Evolutionary conservation across 2,797 vertebrate genomes (phyloP), one percentile per base, ranked within the genome.

Genomic region (Perodicticus potto): DNA sequence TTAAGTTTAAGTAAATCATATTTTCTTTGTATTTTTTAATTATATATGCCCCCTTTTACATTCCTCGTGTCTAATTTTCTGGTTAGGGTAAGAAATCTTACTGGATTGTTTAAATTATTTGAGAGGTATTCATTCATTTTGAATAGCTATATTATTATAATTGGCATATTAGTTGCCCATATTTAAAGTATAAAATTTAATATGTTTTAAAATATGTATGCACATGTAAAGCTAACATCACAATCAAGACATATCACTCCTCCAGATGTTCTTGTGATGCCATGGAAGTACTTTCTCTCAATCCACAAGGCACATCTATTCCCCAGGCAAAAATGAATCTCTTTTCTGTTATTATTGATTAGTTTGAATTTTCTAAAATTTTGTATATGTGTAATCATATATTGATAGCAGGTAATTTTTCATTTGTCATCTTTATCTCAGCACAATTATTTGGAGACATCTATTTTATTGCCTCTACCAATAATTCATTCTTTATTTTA

Each of bases 351-450:
- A 67, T 10, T 49, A 2, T 34, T 86, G 2, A 77, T 83, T 49
- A 34, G 55, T 86, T 93, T 86, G 63, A 67, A 53, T 82, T 94
- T 92, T 93, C 69, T 88, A n/a, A 84, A 76, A 89, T 70, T 49
- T 86, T 83, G 6, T 53, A 1, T 82, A 43, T 74, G 2, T 67
- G 27, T 17, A 73, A 67, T 67, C 16, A 67, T n/a, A n/a, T 49
- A 49, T 49, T 49, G 45, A 49, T 17, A 67, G 32, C 32, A 67
- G 29, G 63, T n/a, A 67, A 32, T 19, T 67, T 65, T 67, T 67
- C 63, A n/a, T 67, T 67, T 67, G 63, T 14, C 63, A 32, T 67
- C 63, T 67, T n/a, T 67, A 32, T 17, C 65, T 67, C 16, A 19
- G 29, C 65, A 67, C 16, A 67, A n/a, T n/a, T 32, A n/a, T 67